These are phyloP conservation scores for Drosophila dives DNA, from an alignment of 2,888 invertebrate species.

Conservation along the genomic window DNA sequence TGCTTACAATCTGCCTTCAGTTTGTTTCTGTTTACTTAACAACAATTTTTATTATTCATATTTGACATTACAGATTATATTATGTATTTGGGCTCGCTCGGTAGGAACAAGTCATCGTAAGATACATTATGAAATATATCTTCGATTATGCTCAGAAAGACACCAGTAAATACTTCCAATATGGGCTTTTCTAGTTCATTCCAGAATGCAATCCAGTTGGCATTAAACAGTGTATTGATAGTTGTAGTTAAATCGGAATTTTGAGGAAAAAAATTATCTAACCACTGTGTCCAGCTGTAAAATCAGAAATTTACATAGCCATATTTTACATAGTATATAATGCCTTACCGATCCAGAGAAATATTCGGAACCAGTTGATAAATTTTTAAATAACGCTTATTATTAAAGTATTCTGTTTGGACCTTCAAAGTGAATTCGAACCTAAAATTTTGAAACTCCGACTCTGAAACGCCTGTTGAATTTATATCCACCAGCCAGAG, in stretches of 20 bases:
- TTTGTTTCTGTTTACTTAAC: neutral
- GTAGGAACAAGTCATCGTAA: constrained; percentile 64
- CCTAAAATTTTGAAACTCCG: constrained; percentile 60
- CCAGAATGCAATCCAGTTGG: constrained; percentile 65
- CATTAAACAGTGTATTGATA: constrained; percentile 55
- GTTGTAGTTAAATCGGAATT: constrained; percentile 55
- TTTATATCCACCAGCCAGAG: constrained; percentile 62
- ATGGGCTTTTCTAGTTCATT: constrained; percentile 65
- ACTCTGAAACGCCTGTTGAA: constrained; percentile 40
- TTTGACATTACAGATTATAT: neutral
- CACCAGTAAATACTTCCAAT: constrained; percentile 46
- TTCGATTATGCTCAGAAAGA: constrained; percentile 52
- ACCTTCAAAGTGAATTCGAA: constrained; percentile 60
- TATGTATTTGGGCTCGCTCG: constrained; percentile 10
- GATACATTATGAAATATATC: constrained; percentile 55
- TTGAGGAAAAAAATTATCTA: constrained; percentile 60
- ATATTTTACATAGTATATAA: neutral
- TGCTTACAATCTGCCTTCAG: neutral
- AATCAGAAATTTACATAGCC: neutral
- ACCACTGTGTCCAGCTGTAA: constrained; percentile 57
- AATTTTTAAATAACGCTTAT: constrained; percentile 62
- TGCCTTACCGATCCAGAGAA: constrained; percentile 54
- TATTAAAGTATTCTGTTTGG: constrained; percentile 62
- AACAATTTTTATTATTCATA: neutral
- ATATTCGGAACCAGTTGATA: constrained; percentile 60